Evolutionary conservation across 37 sponge, comb jelly and placozoan species (phyloP), one percentile per base, ranked within the genome.

Genomic region (Dysidea cf. avara): DNA sequence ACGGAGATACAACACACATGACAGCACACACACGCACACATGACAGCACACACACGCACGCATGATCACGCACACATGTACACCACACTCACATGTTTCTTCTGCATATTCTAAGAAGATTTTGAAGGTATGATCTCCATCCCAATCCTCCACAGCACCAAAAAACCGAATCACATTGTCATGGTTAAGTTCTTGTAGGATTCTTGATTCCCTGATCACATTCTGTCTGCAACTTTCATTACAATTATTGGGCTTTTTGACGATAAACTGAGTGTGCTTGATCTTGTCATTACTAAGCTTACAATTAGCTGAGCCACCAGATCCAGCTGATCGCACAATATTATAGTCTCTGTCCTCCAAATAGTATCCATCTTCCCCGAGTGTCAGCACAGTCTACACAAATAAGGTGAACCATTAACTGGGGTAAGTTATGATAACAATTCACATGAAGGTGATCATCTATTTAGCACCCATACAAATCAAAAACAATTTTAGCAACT

Each of bases 131-230:
- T 49, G 34, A 26, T 11, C 7, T 9, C 1, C 34, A 2, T 70
- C 38, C 51, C 48, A 49, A 34, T 80, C 81, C 11, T 71, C 35
- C 30, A 80, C 55, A 30, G 81, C 71, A 14, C 72, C 81, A 20
- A 70, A 52, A 38, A 71, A 59, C 55, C 53, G 53, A 14, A 71
- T 71, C n/a, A 80, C 51, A 39, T 75, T 62, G 17, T 49, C 61
- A 39, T 75, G 62, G 21, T 11, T 0, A 18, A 21, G 37, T 18
- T n/a, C n/a, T n/a, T n/a, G n/a, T n/a, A n/a, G n/a, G n/a, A n/a
- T n/a, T n/a, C n/a, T n/a, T n/a, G n/a, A n/a, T n/a, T n/a, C n/a
- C n/a, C n/a, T n/a, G n/a, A n/a, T n/a, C n/a, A n/a, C n/a, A n/a
- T n/a, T n/a, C n/a, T n/a, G n/a, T n/a, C n/a, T n/a, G n/a, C n/a